Evolutionary conservation across 2,797 vertebrate species (phyloP).

Genomic region (Syngnathus acus): DNA sequence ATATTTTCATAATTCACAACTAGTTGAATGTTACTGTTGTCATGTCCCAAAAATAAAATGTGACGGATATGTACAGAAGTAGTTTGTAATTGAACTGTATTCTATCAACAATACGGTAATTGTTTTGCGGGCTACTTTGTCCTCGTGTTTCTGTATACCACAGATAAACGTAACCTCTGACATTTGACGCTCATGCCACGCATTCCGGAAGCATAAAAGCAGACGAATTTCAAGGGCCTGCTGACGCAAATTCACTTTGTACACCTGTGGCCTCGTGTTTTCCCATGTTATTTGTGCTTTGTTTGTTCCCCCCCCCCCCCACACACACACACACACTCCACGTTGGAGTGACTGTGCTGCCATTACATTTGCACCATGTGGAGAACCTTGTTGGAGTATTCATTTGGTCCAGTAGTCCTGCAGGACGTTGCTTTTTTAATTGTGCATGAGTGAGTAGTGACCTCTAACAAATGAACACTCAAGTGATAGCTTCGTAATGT

Average conservation of each 20-base stretch:
- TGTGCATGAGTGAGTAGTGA: constrained; percentile 44
- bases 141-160: background rate
- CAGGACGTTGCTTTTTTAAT: constrained; percentile 50
- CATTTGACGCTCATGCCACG: background rate
- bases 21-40: too few species aligned
- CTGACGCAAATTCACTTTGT: constrained; percentile 48
- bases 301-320: constrained; percentile 16
- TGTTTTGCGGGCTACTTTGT: background rate
- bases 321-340: constrained; percentile 35
- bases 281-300: constrained; percentile 41
- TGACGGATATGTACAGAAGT: too few species aligned
- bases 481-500: constrained; percentile 42
- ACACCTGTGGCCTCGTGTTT: constrained; percentile 26
- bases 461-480: constrained; percentile 49
- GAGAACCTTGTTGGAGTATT: constrained; percentile 59
- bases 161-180: background rate
- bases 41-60: too few species aligned
- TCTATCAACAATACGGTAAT: constrained; percentile 10
- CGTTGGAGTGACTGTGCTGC: constrained; percentile 42
- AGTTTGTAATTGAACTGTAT: constrained; percentile 13
- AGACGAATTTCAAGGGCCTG: constrained; percentile 28
- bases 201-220: constrained; percentile 13
- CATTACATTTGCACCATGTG: constrained; percentile 49
- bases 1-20: too few species aligned
- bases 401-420: constrained; percentile 58